Base-by-base conservation (phyloP, 2,797 vertebrate genomes). In the Champsocephalus esox region DNA sequence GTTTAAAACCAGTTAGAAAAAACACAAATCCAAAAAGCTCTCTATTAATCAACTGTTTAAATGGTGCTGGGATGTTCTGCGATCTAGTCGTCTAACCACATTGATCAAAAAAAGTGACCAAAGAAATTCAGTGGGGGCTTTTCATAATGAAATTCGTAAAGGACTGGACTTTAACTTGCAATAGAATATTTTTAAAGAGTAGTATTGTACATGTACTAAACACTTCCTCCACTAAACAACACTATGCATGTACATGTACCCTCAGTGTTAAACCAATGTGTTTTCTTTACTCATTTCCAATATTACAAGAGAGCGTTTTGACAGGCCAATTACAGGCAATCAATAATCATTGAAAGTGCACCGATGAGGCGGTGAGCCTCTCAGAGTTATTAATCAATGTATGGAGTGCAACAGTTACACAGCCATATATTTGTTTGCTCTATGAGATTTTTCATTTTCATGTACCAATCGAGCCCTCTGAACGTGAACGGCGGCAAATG, bases 271-370 rank as follows among this genome's bases (percentile, higher is more conserved):
- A 66, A n/a, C 28, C 34, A 19, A 59, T 45, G 17, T 70, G 74
- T 84, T 82, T 62, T 7, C 45, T 84, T 82, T 65, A 76, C 78
- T 60, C 44, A 62, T 77, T 84, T 85, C 50, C 73, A 77, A 77
- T 84, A 91, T 81, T 65, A 70, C 64, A 65, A 68, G 9, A 49
- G 63, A 61, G 50, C 14, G 5, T 82, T 86, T 73, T 91, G 89
- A 93, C 84, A 89, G 81, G 72, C 84, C 76, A 87, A 88, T 93
- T 86, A 87, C 75, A 63, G 60, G 6, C 52, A 70, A 86, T 92
- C 87, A 72, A 92, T 92, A 86, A 88, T 82, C 74, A 85, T 61
- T 78, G 85, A 79, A 70, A 60, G 67, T 48, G 55, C 75, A 70
- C 66, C 71, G 77, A 54, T 79, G 67, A 66, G 72, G 70, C 77